These are phyloP conservation scores for Decapterus maruadsi DNA, from an alignment of 2,797 vertebrate genomes.

Conservation along the genomic window DNA sequence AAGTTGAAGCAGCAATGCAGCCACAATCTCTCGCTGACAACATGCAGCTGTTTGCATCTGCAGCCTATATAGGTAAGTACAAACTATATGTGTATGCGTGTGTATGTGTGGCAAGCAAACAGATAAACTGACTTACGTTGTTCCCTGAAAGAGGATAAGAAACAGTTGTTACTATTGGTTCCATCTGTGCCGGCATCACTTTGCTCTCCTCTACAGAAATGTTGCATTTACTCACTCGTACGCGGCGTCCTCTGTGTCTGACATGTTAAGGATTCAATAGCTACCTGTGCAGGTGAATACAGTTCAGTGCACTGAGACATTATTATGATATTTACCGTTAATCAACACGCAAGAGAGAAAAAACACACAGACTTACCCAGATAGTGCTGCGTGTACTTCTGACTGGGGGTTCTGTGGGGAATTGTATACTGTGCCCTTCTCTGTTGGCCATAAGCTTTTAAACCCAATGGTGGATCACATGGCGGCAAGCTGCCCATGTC, in stretches of 20 bases:
- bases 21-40: neutral
- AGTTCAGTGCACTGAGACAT: neutral
- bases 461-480: conserved; percentile 82
- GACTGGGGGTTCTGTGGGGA: conserved; percentile 39
- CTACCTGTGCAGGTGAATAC: conserved; percentile 54
- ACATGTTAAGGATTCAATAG: conserved; percentile 87
- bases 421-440: conserved; percentile 59
- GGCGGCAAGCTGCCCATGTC: conserved; percentile 72
- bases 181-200: neutral
- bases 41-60: conserved; percentile 33
- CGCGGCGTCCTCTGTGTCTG: conserved; percentile 89
- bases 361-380: conserved; percentile 66
- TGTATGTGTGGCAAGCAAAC: neutral
- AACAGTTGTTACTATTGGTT: conserved; percentile 9
- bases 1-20: neutral
- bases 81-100: conserved; percentile 3
- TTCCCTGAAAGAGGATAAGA: conserved; percentile 82
- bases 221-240: conserved; percentile 88
- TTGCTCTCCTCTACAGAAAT: neutral
- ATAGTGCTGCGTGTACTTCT: conserved; percentile 38
- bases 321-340: neutral
- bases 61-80: conserved; percentile 13
- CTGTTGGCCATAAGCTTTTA: conserved; percentile 81
- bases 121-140: conserved; percentile 86
- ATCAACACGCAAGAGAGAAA: neutral